Percentiles rank a stretch among this genome's conserved stretches.
Conservation (phyloP, 2,113 vertebrate genomes). For the Erythrolamprus reginae region DNA sequence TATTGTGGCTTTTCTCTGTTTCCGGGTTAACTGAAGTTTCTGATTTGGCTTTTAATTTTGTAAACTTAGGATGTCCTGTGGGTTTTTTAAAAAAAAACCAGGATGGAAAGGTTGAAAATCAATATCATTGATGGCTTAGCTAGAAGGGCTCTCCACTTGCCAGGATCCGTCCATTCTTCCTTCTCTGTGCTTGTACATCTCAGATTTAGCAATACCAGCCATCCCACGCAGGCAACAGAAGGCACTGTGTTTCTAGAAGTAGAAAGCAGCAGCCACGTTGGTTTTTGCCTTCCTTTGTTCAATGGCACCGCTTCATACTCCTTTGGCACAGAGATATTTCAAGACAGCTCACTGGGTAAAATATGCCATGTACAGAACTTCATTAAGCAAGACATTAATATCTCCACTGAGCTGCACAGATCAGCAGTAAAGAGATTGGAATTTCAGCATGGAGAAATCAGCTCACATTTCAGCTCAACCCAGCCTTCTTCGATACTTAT, state of each 20-base stretch:
- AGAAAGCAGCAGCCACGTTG: neutral
- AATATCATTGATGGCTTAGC: neutral
- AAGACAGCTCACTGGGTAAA: neutral
- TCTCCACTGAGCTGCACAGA: neutral
- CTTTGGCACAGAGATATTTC: neutral
- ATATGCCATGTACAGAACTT: neutral
- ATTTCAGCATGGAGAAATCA: neutral
- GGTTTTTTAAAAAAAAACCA: neutral
- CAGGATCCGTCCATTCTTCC: neutral
- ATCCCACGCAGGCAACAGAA: neutral
- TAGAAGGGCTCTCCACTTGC: neutral
- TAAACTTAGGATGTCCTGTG: neutral
- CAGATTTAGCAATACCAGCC: neutral
- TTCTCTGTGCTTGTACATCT: neutral
- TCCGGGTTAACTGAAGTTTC: neutral
- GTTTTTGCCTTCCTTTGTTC: neutral
- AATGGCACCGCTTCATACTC: neutral
- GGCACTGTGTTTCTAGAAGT: neutral
- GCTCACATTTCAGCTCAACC: neutral
- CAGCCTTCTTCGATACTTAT: neutral
- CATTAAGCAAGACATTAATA: neutral
- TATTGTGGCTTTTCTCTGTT: neutral
- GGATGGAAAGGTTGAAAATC: neutral
- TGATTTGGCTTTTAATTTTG: neutral
- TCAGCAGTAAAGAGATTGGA: neutral